phyloP scores from a whole-genome alignment of 1,140 invertebrate species.

The Acyrthosiphon pisum region DNA sequence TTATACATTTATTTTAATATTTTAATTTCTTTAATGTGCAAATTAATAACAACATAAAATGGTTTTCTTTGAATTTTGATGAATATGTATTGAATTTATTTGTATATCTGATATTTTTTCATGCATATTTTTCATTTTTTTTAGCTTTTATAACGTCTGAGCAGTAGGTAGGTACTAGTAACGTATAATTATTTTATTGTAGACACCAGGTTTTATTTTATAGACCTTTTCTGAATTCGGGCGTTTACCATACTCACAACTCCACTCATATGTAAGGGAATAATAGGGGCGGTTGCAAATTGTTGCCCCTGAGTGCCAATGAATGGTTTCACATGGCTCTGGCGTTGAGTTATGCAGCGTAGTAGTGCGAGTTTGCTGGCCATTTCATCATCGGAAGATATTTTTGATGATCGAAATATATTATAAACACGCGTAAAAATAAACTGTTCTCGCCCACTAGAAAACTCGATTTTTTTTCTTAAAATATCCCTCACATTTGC shows the following conservation, averaged over 20 bases:
- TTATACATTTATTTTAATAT: too few relatives aligned
- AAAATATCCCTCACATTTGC: neutral
- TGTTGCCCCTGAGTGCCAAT: neutral
- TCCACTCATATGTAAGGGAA: neutral
- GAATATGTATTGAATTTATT: too few relatives aligned
- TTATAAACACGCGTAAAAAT: neutral
- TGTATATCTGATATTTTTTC: too few relatives aligned
- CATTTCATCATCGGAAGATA: neutral
- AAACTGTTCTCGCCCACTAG: neutral
- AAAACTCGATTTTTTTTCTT: neutral
- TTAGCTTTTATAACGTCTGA: too few relatives aligned
- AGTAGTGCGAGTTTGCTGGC: neutral
- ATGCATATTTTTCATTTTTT: too few relatives aligned
- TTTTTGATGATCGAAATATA: neutral
- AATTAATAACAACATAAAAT: too few relatives aligned
- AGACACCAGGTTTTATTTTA: neutral
- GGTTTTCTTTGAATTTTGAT: too few relatives aligned
- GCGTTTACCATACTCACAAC: neutral
- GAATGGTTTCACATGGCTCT: neutral
- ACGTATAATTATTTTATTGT: neutral
- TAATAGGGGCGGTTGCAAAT: neutral
- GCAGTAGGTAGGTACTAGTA: too few relatives aligned
- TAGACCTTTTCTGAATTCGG: too few relatives aligned
- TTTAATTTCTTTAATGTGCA: too few relatives aligned
- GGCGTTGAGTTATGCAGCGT: neutral